Conservation (phyloP, 2,113 vertebrate genomes). For the Noturus placidus region DNA sequence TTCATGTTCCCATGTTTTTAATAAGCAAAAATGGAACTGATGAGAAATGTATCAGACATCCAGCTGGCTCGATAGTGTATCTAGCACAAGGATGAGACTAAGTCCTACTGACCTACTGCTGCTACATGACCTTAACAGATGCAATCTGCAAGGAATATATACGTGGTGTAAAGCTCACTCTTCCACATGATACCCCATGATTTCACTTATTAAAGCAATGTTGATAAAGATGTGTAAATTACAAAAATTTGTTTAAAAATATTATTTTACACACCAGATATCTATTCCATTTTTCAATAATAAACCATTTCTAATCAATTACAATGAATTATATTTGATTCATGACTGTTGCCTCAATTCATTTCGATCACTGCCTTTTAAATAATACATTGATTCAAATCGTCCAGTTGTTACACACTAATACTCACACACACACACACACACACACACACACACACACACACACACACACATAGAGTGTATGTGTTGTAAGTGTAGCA, state of each 20-base stretch:
- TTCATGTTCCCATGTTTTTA: background rate
- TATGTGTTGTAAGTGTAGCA: slow-evolving; percentile 20
- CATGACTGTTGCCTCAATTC: no score
- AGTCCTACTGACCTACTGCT: background rate
- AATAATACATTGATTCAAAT: background rate
- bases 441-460: slow-evolving; percentile 33
- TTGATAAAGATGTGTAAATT: no score
- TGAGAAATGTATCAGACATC: background rate
- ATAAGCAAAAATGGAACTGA: background rate
- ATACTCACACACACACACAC: background rate
- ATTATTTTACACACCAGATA: no score
- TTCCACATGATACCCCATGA: background rate
- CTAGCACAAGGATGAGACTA: background rate
- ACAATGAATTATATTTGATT: no score
- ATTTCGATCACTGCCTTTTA: background rate
- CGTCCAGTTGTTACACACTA: background rate
- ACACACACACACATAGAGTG: slow-evolving; percentile 37
- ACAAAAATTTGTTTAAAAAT: no score
- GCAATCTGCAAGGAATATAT: background rate
- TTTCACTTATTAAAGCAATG: background rate
- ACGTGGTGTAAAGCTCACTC: background rate
- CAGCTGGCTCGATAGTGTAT: background rate
- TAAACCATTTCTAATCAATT: no score
- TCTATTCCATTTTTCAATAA: no score
- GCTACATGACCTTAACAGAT: background rate